Evolutionary conservation across 2,888 invertebrate species (phyloP).

Genomic region (Dromius quadrimaculatus): DNA sequence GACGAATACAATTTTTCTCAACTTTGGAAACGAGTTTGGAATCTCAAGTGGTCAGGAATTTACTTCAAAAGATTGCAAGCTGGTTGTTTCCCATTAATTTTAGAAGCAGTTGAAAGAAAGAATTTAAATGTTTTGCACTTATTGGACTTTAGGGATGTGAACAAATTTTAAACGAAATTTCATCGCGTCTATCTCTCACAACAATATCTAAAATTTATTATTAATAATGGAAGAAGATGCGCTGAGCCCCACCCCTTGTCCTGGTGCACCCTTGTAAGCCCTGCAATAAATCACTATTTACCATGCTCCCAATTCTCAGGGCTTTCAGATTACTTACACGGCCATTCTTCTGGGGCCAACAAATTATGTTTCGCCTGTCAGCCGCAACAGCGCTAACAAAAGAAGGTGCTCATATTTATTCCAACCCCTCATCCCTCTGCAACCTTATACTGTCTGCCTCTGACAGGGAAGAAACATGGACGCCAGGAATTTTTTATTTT

Average conservation of each 20-base stretch:
- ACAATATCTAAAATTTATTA: slow-evolving; percentile 43
- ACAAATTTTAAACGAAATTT: slow-evolving; percentile 20
- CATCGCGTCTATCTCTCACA: slow-evolving; percentile 28
- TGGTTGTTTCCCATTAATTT: too few relatives aligned
- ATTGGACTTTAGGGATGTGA: not conserved
- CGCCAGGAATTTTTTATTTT: slow-evolving; percentile 2
- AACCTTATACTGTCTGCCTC: slow-evolving; percentile 12
- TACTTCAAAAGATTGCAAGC: not conserved
- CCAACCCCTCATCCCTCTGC: slow-evolving; percentile 40
- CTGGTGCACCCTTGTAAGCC: slow-evolving; percentile 11
- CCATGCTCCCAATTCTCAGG: slow-evolving; percentile 62
- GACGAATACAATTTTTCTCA: slow-evolving; percentile 16
- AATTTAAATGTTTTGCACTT: too few relatives aligned
- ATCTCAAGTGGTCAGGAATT: not conserved
- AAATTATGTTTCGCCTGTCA: slow-evolving; percentile 64
- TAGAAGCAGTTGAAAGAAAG: too few relatives aligned
- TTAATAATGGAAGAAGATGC: slow-evolving; percentile 29
- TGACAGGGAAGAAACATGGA: slow-evolving; percentile 25
- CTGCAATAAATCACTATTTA: slow-evolving; percentile 62
- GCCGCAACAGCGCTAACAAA: slow-evolving; percentile 60
- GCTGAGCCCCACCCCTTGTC: slow-evolving; percentile 14
- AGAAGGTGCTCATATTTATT: slow-evolving; percentile 55
- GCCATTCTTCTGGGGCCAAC: slow-evolving; percentile 60
- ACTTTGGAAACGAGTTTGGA: slow-evolving; percentile 25
- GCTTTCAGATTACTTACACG: slow-evolving; percentile 60